These are phyloP conservation scores for Archivesica marissinica DNA, from an alignment of 1,140 invertebrate species.

Conservation along the genomic window DNA sequence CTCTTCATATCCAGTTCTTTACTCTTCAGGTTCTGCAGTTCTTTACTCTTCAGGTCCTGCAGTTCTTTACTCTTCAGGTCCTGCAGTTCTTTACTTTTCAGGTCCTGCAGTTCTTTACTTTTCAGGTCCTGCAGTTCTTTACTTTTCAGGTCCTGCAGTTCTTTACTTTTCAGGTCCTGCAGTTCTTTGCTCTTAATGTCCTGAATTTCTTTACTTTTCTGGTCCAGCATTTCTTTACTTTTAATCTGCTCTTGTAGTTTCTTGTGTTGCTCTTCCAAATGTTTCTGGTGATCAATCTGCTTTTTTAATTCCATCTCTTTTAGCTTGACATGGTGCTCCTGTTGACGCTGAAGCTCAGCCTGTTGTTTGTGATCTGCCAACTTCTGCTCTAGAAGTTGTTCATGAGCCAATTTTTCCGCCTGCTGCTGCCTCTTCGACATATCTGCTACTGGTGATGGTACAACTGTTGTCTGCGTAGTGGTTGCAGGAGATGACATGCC, in stretches of 20 bases:
- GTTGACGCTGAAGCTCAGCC: constrained; percentile 47
- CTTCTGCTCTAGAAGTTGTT: constrained; percentile 57
- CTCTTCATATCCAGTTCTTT: too few species aligned
- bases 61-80: constrained; percentile 67
- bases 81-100: constrained; percentile 52
- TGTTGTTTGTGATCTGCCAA: constrained; percentile 51
- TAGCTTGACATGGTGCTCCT: constrained; percentile 55
- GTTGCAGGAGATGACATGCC: constrained; percentile 18
- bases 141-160: constrained; percentile 65
- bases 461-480: constrained; percentile 43
- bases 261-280: constrained; percentile 65
- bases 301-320: constrained; percentile 62
- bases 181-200: constrained; percentile 47
- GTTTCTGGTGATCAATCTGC: constrained; percentile 70
- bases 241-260: constrained; percentile 68
- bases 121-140: constrained; percentile 67
- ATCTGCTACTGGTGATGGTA: constrained; percentile 39
- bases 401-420: constrained; percentile 58
- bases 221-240: constrained; percentile 36
- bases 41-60: constrained; percentile 58
- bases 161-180: constrained; percentile 48
- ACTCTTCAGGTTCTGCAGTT: constrained; percentile 48
- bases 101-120: constrained; percentile 38
- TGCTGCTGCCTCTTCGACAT: constrained; percentile 27
- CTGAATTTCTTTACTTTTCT: too few species aligned